Evolutionary conservation across 2,113 vertebrate genomes (phyloP), one percentile per base, ranked within the genome.

Genomic region (Mystacornis crossleyi): DNA sequence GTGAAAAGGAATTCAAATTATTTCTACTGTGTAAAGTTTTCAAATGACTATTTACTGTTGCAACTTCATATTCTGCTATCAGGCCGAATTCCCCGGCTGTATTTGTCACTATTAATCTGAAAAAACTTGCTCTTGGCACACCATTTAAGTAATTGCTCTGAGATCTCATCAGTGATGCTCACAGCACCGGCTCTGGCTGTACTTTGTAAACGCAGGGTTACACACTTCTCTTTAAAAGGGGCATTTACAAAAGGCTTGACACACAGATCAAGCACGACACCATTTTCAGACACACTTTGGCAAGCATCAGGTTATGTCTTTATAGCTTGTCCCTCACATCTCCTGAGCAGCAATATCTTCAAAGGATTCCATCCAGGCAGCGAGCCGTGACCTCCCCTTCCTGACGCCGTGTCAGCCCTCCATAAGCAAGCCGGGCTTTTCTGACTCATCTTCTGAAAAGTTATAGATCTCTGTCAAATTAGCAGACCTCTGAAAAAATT

Each of bases 301-400:
- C 55, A 93, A 87, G n/a, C 43, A 48, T 53, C 73, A 81, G 77
- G 31, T 55, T 17, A 33, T 4, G 2, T 74, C 89, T 84, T 93
- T 57, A 51, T 36, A 64, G 48, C 25, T 64, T 5, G 5, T 48
- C 61, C 47, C 60, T 85, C 73, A 5, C 54, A 84, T 72, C 31
- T 89, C 53, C 81, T 54, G 72, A 81, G 55, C 38, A 71, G 71
- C 45, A 79, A 7, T 50, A 86, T 51, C 93, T 94, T 91, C 93
- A 97, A 89, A 91, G 93, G 81, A 95, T 96, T 92, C 95, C 91
- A 67, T 10, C 43, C 43, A 40, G 69, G 65, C 73, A 94, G 86
- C 0, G 3, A 96, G 89, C 81, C 3, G 0, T 87, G 86, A 85
- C 81, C 74, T 69, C 66, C 23, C 4, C 64, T 91, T 94, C 86